Conservation (phyloP, 2,888 invertebrate species). For the Heteropelma amictum region DNA sequence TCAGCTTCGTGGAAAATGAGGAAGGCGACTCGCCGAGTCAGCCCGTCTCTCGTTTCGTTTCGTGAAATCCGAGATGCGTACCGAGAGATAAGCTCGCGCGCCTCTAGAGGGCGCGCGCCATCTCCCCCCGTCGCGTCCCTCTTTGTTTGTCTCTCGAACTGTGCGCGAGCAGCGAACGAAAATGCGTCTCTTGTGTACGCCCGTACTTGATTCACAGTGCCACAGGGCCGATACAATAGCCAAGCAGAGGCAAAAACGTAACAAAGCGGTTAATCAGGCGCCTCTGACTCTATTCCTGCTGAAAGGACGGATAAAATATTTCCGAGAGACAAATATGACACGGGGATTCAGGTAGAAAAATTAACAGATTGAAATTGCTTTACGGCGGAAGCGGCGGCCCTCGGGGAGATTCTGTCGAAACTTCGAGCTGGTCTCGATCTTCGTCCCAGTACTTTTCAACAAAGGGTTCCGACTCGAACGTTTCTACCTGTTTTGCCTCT, state of each 20-base stretch:
- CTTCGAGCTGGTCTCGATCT: slow-evolving; percentile 1
- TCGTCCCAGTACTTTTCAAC: slow-evolving; percentile 28
- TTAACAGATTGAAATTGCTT: not conserved
- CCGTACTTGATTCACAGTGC: not conserved
- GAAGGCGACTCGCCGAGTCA: not conserved
- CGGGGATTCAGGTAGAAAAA: slow-evolving; percentile 18
- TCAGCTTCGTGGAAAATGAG: not conserved
- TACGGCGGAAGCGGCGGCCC: not conserved
- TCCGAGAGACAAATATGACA: too few relatives aligned
- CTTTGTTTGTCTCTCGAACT: too few relatives aligned
- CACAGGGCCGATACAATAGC: not conserved
- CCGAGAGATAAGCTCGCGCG: not conserved
- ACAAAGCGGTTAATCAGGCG: slow-evolving; percentile 72
- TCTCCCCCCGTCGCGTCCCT: too few relatives aligned
- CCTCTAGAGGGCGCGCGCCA: too few relatives aligned
- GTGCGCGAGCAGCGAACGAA: too few relatives aligned
- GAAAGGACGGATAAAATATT: slow-evolving; percentile 1
- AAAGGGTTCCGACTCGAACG: not conserved
- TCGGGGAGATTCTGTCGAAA: slow-evolving; percentile 5
- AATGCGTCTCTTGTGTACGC: too few relatives aligned
- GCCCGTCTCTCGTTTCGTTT: not conserved
- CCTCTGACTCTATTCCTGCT: slow-evolving; percentile 49
- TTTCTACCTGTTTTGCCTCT: too few relatives aligned
- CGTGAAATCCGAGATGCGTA: not conserved
- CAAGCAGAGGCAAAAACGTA: slow-evolving; percentile 55